A percentile compares a stretch with the other conserved stretches of the same genome.
phyloP scores from a whole-genome alignment of 2,888 invertebrate genomes.

The Drymonia ruficornis region DNA sequence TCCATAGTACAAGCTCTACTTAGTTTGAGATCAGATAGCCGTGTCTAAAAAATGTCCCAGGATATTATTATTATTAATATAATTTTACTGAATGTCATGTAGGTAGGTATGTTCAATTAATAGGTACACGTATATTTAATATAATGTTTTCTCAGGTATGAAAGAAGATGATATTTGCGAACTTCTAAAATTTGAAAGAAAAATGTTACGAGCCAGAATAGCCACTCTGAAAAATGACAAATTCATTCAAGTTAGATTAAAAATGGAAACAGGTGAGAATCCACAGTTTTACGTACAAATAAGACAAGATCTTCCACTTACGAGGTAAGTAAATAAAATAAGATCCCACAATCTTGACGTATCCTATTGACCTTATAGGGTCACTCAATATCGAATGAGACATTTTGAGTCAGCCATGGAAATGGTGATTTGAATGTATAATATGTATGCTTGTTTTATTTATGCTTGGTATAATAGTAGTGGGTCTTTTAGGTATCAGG shows the following conservation, averaged over 20 bases:
- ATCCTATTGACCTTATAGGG: not conserved
- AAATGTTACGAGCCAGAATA: constrained; percentile 95
- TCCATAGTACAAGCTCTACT: too few species aligned
- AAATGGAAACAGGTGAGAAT: constrained; percentile 94
- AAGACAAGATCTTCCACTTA: not conserved
- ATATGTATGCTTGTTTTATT: too few species aligned
- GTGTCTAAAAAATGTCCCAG: too few species aligned
- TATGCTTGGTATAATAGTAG: too few species aligned
- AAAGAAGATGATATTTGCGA: constrained; percentile 96
- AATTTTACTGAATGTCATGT: not conserved
- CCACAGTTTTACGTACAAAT: not conserved
- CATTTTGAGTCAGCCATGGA: not conserved
- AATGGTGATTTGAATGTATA: not conserved
- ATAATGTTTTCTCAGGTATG: constrained; percentile 84
- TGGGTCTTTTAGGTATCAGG: too few species aligned
- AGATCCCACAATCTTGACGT: not conserved
- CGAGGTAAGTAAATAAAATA: not conserved
- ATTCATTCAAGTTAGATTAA: constrained; percentile 95
- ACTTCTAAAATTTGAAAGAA: constrained; percentile 95
- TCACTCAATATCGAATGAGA: not conserved
- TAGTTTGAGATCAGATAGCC: too few species aligned
- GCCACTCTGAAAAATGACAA: constrained; percentile 95
- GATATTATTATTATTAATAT: too few species aligned
- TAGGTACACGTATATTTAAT: not conserved
- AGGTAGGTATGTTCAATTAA: not conserved